Evolutionary conservation across 2,888 invertebrate species (phyloP).

Genomic region (Lithophane ornitopus): DNA sequence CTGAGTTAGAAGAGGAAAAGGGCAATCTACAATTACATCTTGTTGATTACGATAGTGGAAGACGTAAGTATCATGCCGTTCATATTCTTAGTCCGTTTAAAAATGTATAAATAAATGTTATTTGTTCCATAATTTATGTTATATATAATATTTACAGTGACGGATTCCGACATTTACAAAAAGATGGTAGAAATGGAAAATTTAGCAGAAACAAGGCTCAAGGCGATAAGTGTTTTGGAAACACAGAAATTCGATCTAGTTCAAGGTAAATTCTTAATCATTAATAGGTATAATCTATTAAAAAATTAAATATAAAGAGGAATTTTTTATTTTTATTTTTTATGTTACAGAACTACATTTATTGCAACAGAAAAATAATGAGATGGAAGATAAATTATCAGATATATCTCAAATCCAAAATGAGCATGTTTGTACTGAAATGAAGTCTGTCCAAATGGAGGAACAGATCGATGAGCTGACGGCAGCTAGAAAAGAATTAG

Average conservation of each 20-base stretch:
- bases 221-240: conserved; percentile 91
- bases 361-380: conserved; percentile 91
- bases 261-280: conserved; percentile 86
- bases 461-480: conserved; percentile 92
- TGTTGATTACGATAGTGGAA: conserved; percentile 94
- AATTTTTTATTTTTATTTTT: background rate
- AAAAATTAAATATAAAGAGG: background rate
- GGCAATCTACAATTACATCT: conserved; percentile 96
- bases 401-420: conserved; percentile 92
- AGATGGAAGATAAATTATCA: conserved; percentile 91
- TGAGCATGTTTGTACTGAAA: conserved; percentile 94
- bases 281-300: background rate
- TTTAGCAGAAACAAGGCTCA: conserved; percentile 89
- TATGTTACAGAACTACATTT: conserved; percentile 87
- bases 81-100: background rate
- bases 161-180: conserved; percentile 88
- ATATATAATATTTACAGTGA: conserved; percentile 78
- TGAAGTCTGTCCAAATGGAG: conserved; percentile 94
- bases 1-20: conserved; percentile 97
- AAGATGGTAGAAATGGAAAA: conserved; percentile 87
- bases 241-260: conserved; percentile 93
- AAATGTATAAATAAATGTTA: background rate
- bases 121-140: conserved; percentile 21
- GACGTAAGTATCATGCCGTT: conserved; percentile 87
- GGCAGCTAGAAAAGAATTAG: conserved; percentile 86